Percentiles rank a stretch among this genome's conserved stretches.
phyloP scores from a whole-genome alignment of 2,888 invertebrate species.

The Emesis furor region DNA sequence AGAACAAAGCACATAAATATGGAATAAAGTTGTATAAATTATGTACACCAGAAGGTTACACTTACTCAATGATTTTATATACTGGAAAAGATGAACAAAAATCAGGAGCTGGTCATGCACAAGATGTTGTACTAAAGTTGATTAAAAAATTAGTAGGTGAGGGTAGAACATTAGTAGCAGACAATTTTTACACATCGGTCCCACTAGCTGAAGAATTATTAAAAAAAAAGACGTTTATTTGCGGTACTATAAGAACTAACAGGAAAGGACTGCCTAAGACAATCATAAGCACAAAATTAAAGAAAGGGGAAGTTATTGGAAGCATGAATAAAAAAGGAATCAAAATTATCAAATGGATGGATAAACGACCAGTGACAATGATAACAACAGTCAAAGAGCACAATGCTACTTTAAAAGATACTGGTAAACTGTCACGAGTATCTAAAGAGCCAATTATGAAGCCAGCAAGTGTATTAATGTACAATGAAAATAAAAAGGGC shows the following conservation, averaged over 20 bases:
- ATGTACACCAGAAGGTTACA: background rate
- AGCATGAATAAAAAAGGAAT: background rate
- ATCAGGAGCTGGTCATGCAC: slow-evolving; percentile 14
- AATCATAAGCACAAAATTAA: slow-evolving; percentile 54
- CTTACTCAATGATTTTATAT: background rate
- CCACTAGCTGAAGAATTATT: slow-evolving; percentile 32
- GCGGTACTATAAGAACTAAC: slow-evolving; percentile 57
- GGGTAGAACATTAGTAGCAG: background rate
- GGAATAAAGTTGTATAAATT: slow-evolving; percentile 14
- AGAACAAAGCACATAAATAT: slow-evolving; percentile 22
- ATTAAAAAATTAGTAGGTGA: slow-evolving; percentile 4
- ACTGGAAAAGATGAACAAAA: background rate
- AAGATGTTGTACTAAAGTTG: background rate
- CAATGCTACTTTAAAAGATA: background rate
- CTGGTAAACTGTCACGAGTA: slow-evolving; percentile 4
- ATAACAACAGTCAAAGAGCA: slow-evolving; percentile 23
- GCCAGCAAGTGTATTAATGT: slow-evolving; percentile 1
- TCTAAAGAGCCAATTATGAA: background rate
- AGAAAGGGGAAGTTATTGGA: slow-evolving; percentile 46
- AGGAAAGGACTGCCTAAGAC: slow-evolving; percentile 53
- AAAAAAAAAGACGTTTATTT: slow-evolving; percentile 55
- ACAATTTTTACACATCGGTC: slow-evolving; percentile 41
- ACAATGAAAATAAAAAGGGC: background rate
- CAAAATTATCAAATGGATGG: slow-evolving; percentile 9
- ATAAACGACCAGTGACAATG: slow-evolving; percentile 6